A percentile compares a stretch with the other conserved stretches of the same genome.
phyloP scores from a whole-genome alignment of 2,113 vertebrate species.

The Heliornis fulica region DNA sequence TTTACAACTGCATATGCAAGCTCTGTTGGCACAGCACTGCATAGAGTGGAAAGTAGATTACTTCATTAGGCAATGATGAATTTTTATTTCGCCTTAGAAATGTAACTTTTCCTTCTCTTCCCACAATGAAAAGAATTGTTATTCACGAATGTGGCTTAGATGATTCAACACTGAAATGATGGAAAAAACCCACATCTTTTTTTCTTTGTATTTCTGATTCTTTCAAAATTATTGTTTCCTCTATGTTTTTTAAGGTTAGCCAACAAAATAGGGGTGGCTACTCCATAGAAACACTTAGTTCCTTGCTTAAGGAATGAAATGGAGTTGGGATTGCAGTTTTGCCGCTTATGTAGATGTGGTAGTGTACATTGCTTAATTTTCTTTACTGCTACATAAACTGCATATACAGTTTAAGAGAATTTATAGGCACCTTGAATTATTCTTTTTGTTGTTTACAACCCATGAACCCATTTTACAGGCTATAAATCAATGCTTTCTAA shows the following conservation, averaged over 20 bases:
- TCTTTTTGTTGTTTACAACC: neutral
- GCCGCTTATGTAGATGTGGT: neutral
- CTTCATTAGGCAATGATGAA: neutral
- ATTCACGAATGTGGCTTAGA: neutral
- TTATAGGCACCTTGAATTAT: neutral
- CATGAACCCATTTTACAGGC: neutral
- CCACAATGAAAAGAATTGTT: neutral
- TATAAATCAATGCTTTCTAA: neutral
- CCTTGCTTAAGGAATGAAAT: neutral
- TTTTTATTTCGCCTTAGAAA: neutral
- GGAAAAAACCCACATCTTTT: accelerated
- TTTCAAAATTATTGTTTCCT: neutral
- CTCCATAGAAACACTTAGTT: neutral
- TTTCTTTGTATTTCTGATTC: neutral
- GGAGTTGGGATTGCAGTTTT: neutral
- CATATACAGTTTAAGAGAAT: neutral
- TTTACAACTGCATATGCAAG: neutral
- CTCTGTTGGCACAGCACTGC: neutral
- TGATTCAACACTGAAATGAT: neutral
- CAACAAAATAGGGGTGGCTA: neutral
- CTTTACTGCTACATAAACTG: neutral
- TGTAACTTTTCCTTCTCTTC: neutral
- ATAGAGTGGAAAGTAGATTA: neutral
- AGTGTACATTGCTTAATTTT: neutral
- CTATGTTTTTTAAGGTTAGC: neutral